phyloP scores from a whole-genome alignment of 30 jellyfish, hydroid and myxozoan species.

The Turritopsis rubra region DNA sequence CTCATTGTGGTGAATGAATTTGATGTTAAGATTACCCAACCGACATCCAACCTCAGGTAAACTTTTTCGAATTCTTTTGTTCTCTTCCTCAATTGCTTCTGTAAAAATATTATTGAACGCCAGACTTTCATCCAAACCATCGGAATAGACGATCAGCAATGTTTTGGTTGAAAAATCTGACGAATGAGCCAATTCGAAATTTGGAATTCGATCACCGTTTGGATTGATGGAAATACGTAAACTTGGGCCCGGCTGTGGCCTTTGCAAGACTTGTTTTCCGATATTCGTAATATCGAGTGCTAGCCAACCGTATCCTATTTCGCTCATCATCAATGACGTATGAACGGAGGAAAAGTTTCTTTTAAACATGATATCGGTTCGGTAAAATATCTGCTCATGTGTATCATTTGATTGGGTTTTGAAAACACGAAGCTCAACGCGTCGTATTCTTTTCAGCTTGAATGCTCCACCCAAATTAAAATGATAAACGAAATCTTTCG shows the following conservation, averaged over 20 bases:
- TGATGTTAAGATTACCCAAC: background rate
- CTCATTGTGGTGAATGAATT: background rate
- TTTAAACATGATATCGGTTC: background rate
- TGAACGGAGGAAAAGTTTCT: background rate
- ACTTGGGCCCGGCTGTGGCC: background rate
- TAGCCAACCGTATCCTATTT: conserved; percentile 2
- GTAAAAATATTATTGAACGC: background rate
- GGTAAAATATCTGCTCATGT: background rate
- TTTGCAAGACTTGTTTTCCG: background rate
- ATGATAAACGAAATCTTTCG: background rate
- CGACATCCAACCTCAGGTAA: background rate
- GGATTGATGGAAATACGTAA: background rate
- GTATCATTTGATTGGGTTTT: background rate
- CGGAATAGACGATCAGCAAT: conserved; percentile 3
- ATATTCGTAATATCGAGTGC: background rate
- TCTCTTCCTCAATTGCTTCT: background rate
- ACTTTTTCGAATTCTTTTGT: background rate
- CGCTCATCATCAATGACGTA: background rate
- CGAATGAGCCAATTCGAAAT: background rate
- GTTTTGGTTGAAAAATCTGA: background rate
- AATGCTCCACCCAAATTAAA: background rate
- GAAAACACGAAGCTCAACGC: conserved; percentile 4
- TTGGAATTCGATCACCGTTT: background rate
- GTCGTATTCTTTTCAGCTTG: background rate
- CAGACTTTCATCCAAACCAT: background rate